A percentile compares a stretch with the other conserved stretches of the same genome.
Evolutionary conservation across 2,888 invertebrate genomes (phyloP).

Genomic region (Synergus itoensis): DNA sequence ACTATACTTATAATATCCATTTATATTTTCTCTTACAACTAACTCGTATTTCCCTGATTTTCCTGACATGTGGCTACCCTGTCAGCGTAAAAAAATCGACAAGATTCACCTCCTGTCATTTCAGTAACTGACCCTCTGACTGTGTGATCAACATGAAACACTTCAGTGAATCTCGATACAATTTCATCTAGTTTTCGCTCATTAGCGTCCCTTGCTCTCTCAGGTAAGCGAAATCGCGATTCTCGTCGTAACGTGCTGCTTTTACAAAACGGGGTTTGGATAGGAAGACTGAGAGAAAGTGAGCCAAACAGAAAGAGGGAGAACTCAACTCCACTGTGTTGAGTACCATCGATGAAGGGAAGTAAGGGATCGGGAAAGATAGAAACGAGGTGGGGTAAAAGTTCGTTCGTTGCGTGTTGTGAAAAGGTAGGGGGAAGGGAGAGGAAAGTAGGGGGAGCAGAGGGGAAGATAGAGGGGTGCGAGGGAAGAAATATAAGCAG

Average conservation of each 20-base stretch:
- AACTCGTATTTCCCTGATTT: no score
- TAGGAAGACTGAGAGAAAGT: slow-evolving; percentile 37
- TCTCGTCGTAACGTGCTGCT: slow-evolving; percentile 24
- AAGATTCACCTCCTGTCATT: no score
- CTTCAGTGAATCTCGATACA: not conserved
- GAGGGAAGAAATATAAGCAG: slow-evolving; percentile 20
- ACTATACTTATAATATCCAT: no score
- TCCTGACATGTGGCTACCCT: no score
- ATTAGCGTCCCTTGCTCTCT: not conserved
- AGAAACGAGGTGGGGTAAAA: slow-evolving; percentile 41
- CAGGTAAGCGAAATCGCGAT: slow-evolving; percentile 37
- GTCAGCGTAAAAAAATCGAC: no score
- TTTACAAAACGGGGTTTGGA: slow-evolving; percentile 32
- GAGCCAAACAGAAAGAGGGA: slow-evolving; percentile 39
- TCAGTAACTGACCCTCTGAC: no score
- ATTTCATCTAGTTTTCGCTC: slow-evolving; percentile 7
- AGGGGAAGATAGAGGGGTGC: slow-evolving; percentile 23
- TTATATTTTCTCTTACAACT: no score
- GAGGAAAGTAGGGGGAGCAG: slow-evolving; percentile 17
- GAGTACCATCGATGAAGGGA: slow-evolving; percentile 38
- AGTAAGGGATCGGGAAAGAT: slow-evolving; percentile 37
- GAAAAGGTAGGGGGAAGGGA: not conserved
- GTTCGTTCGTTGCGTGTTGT: slow-evolving; percentile 15
- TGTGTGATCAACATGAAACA: no score
- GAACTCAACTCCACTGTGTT: slow-evolving; percentile 5